Evolutionary conservation across 1,140 invertebrate genomes (phyloP).

Genomic region (Berghia stephanieae): DNA sequence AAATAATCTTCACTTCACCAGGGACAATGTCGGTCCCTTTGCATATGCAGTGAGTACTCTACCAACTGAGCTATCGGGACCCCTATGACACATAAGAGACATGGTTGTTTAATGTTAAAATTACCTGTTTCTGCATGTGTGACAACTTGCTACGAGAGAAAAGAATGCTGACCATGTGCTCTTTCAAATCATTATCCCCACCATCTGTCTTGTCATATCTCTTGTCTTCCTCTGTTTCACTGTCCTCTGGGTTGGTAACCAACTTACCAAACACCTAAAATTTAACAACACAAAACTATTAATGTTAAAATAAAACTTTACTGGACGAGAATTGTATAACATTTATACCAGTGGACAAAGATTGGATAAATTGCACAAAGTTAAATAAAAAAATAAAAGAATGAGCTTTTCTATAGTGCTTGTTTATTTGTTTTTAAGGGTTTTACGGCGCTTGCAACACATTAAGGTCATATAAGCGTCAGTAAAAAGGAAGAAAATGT

Average conservation of each 20-base stretch:
- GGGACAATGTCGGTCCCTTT: too few species aligned
- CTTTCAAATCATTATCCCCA: constrained; percentile 85
- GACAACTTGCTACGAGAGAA: constrained; percentile 94
- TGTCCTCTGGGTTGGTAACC: constrained; percentile 68
- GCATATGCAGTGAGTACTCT: too few species aligned
- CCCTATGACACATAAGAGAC: background rate
- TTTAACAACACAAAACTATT: background rate
- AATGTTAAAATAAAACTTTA: background rate
- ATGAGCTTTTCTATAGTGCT: too few species aligned
- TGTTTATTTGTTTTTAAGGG: too few species aligned
- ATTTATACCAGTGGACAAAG: too few species aligned
- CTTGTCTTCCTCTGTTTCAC: constrained; percentile 59
- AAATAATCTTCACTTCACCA: too few species aligned
- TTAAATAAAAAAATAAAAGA: too few species aligned
- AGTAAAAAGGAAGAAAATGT: too few species aligned
- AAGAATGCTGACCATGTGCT: constrained; percentile 96
- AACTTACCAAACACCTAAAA: constrained; percentile 89
- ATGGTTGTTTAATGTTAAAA: background rate
- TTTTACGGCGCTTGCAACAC: too few species aligned
- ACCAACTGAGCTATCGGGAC: too few species aligned
- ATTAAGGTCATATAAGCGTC: too few species aligned
- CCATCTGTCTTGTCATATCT: constrained; percentile 59
- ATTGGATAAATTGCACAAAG: too few species aligned
- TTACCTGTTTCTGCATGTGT: constrained; percentile 91
- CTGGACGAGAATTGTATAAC: background rate